Base-by-base conservation (phyloP, 2,888 invertebrate genomes). In the Megalurothrips usitatus region DNA sequence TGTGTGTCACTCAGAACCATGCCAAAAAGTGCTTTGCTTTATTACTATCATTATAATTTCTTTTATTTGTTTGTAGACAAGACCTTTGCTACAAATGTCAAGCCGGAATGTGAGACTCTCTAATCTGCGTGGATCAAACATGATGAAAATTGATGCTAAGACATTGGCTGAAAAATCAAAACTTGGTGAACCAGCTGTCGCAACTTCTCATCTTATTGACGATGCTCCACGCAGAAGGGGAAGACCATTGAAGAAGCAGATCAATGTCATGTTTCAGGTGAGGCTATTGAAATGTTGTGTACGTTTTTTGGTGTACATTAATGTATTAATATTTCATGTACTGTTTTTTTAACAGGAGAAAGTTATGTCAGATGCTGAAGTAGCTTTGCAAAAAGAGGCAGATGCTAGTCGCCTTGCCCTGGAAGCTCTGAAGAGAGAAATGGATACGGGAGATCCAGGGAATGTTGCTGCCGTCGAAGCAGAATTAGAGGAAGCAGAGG, bases 351-450 rank as follows among this genome's bases (percentile, higher is more conserved):
- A 68, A 23, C 26, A 75, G 68, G 83, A 83, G 78, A 83, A 83
- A 79, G 83, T 83, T 10, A 79, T 83, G 68, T 81, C 83, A 43
- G 83, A 83, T 81, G 82, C 83, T n/a, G 83, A 83, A 17, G 80
- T 82, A 79, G 83, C 83, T 48, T 78, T 83, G 14, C 82, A 82
- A 23, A 83, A 82, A 26, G 68, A 75, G 26, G 68, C 88, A 6
- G 86, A 87, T 75, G 88, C 88, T 0, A 88, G 88, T 83, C 84
- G 87, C n/a, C 83, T 87, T 83, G 88, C 88, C 79, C 84, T 88
- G 80, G 88, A 88, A 82, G 87, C 86, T 82, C 84, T 89, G 78
- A 87, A 88, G 82, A 88, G 88, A 84, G 88, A 88, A 83, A 85
- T 88, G 81, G 87, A 87, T 4, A 84, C 84, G 6, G 87, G 87